phyloP scores from a whole-genome alignment of 1,140 invertebrate genomes.

The Myzus persicae region DNA sequence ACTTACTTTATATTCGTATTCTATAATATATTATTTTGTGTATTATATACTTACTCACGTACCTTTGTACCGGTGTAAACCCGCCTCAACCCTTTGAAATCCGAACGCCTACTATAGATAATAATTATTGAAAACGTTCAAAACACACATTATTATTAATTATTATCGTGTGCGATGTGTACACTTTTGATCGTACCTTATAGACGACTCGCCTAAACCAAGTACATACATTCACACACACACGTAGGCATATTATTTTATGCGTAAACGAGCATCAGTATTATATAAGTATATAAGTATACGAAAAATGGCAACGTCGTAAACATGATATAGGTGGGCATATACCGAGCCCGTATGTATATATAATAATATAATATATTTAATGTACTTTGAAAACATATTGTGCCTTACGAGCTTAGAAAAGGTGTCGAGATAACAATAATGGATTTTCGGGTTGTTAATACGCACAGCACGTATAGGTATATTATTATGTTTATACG shows the following conservation, averaged over 20 bases:
- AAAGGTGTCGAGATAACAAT: constrained; percentile 10
- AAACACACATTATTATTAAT: neutral
- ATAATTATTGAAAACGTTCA: neutral
- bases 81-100: neutral
- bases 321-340: neutral
- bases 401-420: neutral
- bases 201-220: neutral
- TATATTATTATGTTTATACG: neutral
- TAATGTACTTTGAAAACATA: constrained; percentile 18
- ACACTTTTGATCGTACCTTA: neutral
- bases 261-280: too few species aligned
- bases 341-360: fast-evolving
- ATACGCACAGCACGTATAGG: neutral
- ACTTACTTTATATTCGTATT: too few species aligned
- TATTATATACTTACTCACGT: too few species aligned
- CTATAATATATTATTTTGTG: too few species aligned
- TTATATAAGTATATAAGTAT: too few species aligned
- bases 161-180: neutral
- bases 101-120: neutral
- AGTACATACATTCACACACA: too few species aligned
- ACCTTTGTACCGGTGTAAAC: too few species aligned
- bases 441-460: constrained; percentile 8
- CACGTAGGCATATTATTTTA: too few species aligned
- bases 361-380: neutral
- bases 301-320: neutral